phyloP scores from a whole-genome alignment of 64 coral and sea anemone species.

The Cladopsammia gracilis region DNA sequence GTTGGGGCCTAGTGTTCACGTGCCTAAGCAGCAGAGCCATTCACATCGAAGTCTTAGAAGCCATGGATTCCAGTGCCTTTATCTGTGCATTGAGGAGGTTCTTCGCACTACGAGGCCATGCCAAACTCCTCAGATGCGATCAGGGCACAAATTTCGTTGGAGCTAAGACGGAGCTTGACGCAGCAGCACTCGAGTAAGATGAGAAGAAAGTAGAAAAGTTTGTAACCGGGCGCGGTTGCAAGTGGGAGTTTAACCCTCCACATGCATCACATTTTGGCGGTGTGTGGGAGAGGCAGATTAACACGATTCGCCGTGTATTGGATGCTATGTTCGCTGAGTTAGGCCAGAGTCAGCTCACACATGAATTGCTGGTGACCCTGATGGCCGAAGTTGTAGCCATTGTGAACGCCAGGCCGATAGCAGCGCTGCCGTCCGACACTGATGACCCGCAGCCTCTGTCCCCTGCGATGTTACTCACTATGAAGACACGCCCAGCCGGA shows the following conservation, averaged over 20 bases:
- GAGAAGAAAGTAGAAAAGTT: constrained; percentile 32
- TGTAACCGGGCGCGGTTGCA: constrained; percentile 5
- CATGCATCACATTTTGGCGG: constrained; percentile 47
- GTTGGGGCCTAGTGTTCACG: constrained; percentile 45
- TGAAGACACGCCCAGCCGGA: constrained; percentile 53
- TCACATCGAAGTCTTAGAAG: constrained; percentile 51
- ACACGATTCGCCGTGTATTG: constrained; percentile 36
- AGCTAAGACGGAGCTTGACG: constrained; percentile 37
- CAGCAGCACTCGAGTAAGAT: constrained; percentile 17
- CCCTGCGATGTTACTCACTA: constrained; percentile 54
- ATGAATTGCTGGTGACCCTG: constrained; percentile 37
- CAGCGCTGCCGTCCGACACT: constrained; percentile 21
- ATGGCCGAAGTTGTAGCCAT: constrained; percentile 49
- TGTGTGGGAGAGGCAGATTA: constrained; percentile 55
- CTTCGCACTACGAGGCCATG: constrained; percentile 38
- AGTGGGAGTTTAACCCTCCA: constrained; percentile 62
- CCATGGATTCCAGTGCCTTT: constrained; percentile 36
- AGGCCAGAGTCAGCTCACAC: constrained; percentile 10
- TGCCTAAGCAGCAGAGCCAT: constrained; percentile 49
- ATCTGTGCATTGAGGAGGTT: constrained; percentile 53
- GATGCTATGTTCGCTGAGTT: constrained; percentile 52
- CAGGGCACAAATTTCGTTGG: constrained; percentile 51
- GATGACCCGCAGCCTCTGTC: constrained; percentile 55
- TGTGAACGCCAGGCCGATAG: constrained; percentile 60
- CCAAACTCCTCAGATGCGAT: constrained; percentile 26